Evolutionary conservation across 1,140 invertebrate genomes (phyloP), one percentile per base, ranked within the genome.

Genomic region (Antheraea mylitta): DNA sequence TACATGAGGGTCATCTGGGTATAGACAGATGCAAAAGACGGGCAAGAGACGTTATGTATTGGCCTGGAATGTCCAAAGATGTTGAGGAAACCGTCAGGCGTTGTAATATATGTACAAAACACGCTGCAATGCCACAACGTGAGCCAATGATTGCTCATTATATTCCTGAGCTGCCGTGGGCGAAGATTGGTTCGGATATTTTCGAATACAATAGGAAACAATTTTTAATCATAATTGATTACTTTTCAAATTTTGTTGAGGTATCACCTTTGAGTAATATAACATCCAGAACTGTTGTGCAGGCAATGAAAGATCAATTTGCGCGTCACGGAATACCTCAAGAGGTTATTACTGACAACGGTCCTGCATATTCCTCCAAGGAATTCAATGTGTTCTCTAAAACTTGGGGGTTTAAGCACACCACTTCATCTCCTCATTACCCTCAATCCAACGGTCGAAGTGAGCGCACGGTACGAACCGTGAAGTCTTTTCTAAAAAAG

Each of bases 311-410:
- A 61, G 72, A 67, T 42, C 78, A 87, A 45, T 89, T 92, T 79
- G 69, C 86, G n/a, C 48, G 71, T n/a, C 63, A 76, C 16, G 88
- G 85, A 3, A 85, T 92, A 58, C 87, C 88, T 19, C 66, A 75
- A n/a, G 80, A 77, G 45, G 7, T 89, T 30, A 71, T 90, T 6
- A 74, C 68, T 9, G 90, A 93, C 75, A 86, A 89, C 71, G 87
- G 83, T 7, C 81, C 89, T 3, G 85, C 91, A 53, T 93, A 87
- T 72, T 58, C 61, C 3, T 85, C 75, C n/a, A 36, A 61, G 6
- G 75, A 85, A 63, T 93, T 93, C 75, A 71, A 69, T 66, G 67
- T 78, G 5, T 93, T 93, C 80, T 60, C 78, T 3, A 75, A 76
- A 60, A 69, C 85, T 1, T 93, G 87, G 81, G 79, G 80, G 10